These are phyloP conservation scores for Acrossocheilus wenchowensis DNA, from an alignment of 2,797 vertebrate genomes.

Conservation along the genomic window DNA sequence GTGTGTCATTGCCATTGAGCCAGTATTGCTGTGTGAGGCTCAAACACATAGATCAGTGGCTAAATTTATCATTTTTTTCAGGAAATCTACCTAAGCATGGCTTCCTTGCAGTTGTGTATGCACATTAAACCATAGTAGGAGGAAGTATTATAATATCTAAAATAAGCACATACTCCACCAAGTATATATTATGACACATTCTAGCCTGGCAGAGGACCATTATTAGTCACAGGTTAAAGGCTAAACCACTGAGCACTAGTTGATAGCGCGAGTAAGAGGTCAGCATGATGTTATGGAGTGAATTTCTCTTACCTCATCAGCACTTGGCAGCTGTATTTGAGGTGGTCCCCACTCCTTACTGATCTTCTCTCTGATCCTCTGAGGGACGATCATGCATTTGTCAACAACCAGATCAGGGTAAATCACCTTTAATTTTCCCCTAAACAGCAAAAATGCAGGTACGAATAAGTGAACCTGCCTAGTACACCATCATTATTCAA, in stretches of 20 bases:
- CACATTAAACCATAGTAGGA: background rate
- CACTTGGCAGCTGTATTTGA: conserved; percentile 61
- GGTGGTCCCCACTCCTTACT: conserved; percentile 72
- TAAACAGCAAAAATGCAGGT: conserved; percentile 47
- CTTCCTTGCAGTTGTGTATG: background rate
- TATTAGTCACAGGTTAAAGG: background rate
- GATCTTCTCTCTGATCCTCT: conserved; percentile 69
- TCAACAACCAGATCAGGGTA: conserved; percentile 72
- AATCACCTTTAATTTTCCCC: conserved; percentile 69
- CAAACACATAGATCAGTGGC: background rate
- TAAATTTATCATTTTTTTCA: background rate
- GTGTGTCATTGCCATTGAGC: background rate
- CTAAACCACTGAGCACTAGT: background rate
- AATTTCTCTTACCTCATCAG: conserved; percentile 68
- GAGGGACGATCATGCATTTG: conserved; percentile 67
- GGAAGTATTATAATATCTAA: background rate
- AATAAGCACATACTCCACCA: background rate
- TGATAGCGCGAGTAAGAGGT: background rate
- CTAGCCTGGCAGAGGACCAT: background rate
- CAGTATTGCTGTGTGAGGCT: background rate
- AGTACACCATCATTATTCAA: background rate
- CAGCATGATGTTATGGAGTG: background rate
- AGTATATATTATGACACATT: background rate
- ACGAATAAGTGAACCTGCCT: background rate
- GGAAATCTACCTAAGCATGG: background rate